phyloP scores from a whole-genome alignment of 1,140 invertebrate genomes.

The Zaprionus tsacasi region DNA sequence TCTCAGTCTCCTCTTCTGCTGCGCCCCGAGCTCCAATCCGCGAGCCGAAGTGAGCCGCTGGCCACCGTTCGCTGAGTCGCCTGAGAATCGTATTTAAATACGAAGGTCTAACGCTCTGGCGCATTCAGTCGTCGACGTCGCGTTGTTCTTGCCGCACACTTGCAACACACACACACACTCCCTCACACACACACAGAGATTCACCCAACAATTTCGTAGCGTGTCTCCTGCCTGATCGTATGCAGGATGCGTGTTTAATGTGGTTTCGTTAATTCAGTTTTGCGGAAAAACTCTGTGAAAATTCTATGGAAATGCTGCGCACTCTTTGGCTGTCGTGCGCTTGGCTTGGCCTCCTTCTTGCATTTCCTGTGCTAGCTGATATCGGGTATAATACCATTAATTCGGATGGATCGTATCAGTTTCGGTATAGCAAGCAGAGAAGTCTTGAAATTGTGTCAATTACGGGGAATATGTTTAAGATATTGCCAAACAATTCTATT shows the following conservation, averaged over 20 bases:
- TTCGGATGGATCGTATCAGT: slow-evolving; percentile 88
- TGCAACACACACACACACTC: slow-evolving; percentile 19
- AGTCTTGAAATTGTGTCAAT: neutral
- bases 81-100: slow-evolving; percentile 83
- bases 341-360: slow-evolving; percentile 42
- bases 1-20: neutral
- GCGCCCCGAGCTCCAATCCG: slow-evolving; percentile 4
- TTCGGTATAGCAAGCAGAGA: slow-evolving; percentile 84
- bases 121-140: slow-evolving; percentile 77
- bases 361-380: slow-evolving; percentile 52
- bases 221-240: neutral
- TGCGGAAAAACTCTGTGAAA: slow-evolving; percentile 14
- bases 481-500: neutral
- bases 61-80: slow-evolving; percentile 69
- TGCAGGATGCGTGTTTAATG: slow-evolving; percentile 42
- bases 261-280: neutral
- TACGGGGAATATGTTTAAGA: neutral
- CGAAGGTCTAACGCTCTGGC: slow-evolving; percentile 76
- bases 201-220: neutral
- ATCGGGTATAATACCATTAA: slow-evolving; percentile 86
- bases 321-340: slow-evolving; percentile 40
- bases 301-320: slow-evolving; percentile 53
- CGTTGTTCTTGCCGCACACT: slow-evolving; percentile 68
- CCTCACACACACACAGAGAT: neutral
- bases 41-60: slow-evolving; percentile 23